These are phyloP conservation scores for Uloborus plumipes DNA, from an alignment of 2,888 invertebrate species.

Conservation along the genomic window DNA sequence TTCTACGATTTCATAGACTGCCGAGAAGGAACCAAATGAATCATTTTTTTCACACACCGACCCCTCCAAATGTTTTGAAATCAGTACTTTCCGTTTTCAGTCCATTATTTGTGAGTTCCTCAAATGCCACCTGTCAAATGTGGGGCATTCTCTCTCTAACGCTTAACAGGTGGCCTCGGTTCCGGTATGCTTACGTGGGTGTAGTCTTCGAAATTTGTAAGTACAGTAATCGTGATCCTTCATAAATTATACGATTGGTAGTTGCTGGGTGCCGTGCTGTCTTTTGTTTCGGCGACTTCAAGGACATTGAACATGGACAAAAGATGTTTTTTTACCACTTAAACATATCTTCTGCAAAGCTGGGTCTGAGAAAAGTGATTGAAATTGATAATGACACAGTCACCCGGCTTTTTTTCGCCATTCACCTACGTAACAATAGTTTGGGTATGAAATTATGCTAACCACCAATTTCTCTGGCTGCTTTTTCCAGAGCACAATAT, in stretches of 20 bases:
- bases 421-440: too few relatives aligned
- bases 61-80: too few relatives aligned
- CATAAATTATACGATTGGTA: constrained; percentile 45
- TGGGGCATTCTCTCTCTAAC: constrained; percentile 7
- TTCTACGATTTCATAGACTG: too few relatives aligned
- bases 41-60: too few relatives aligned
- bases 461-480: too few relatives aligned
- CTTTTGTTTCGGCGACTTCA: constrained; percentile 1
- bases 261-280: not conserved
- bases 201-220: constrained; percentile 38
- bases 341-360: not conserved
- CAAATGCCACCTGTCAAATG: constrained; percentile 41
- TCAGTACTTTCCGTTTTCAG: too few relatives aligned
- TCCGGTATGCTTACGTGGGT: constrained; percentile 15
- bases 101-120: constrained; percentile 13
- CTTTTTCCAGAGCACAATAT: too few relatives aligned
- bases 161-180: constrained; percentile 43
- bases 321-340: not conserved
- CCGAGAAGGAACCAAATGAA: too few relatives aligned
- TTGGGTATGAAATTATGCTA: too few relatives aligned
- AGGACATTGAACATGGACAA: constrained; percentile 10
- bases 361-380: too few relatives aligned
- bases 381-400: not conserved
- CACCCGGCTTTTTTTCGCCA: not conserved
- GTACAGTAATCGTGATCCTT: constrained; percentile 18